phyloP scores from a whole-genome alignment of 2,888 invertebrate genomes.

The Conchocele bisecta region DNA sequence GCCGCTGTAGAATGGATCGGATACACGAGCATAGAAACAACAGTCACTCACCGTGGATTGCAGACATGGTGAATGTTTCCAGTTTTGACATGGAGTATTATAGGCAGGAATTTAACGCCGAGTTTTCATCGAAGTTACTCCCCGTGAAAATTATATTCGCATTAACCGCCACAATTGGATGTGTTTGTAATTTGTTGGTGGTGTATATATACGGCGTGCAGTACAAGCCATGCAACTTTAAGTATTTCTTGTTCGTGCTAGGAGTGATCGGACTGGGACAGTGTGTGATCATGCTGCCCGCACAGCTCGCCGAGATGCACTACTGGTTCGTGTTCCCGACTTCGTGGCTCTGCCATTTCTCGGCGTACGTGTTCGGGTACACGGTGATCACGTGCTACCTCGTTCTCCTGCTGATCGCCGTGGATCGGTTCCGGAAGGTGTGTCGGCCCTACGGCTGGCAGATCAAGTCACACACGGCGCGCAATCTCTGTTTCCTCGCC shows the following conservation, averaged over 20 bases:
- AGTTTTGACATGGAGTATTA: constrained; percentile 12
- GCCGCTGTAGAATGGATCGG: too few species aligned
- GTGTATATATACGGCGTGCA: constrained; percentile 51
- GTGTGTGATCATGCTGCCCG: constrained; percentile 55
- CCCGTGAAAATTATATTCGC: constrained; percentile 51
- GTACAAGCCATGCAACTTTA: constrained; percentile 57
- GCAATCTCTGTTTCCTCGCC: constrained; percentile 43
- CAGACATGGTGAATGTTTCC: too few species aligned
- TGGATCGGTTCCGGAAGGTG: constrained; percentile 52
- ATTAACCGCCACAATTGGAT: constrained; percentile 48
- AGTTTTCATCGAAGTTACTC: constrained; percentile 34
- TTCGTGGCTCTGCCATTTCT: constrained; percentile 53
- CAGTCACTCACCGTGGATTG: too few species aligned
- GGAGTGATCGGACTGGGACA: constrained; percentile 53
- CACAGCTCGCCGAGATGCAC: constrained; percentile 57
- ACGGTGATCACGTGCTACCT: constrained; percentile 50
- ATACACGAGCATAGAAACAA: too few species aligned
- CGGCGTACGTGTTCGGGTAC: constrained; percentile 53
- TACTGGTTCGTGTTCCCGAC: constrained; percentile 58
- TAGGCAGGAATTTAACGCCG: constrained; percentile 28
- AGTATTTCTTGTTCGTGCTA: constrained; percentile 54
- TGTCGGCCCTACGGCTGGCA: constrained; percentile 57
- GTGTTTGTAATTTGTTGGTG: constrained; percentile 44
- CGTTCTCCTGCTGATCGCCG: constrained; percentile 44
- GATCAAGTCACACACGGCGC: constrained; percentile 46